Base-by-base conservation (phyloP, 2,888 invertebrate genomes). In the Tachina lurida region DNA sequence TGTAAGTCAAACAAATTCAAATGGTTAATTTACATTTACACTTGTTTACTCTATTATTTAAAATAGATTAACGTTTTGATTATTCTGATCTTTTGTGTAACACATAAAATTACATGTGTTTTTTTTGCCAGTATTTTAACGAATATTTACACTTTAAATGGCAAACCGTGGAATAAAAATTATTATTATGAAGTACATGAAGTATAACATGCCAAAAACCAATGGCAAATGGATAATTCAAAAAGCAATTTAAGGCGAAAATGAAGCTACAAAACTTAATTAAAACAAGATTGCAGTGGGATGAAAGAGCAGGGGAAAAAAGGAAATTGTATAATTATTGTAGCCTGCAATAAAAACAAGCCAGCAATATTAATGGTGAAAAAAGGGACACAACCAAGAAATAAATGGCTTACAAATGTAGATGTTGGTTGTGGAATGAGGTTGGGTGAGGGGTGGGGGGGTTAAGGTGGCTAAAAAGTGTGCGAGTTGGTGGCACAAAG, bases 101-200 rank as follows among this genome's bases (percentile, higher is more conserved):
- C 73, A 76, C 86, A 86, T 67, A 10, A 76, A 77, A 83, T 86
- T 83, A 80, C 79, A 82, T 58, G 47, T 86, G 79, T 71, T 77
- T 58, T 65, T 71, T 77, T 58, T 60, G 41, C 60, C 76, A 73
- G 52, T 63, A 75, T 73, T 82, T 79, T 67, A 45, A 77, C 39
- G 71, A 71, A 73, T 80, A 76, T 75, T 76, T 83, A 83, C 83
- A 82, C 82, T 71, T 85, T 71, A 75, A 82, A 71, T 70, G 58
- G 75, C 63, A 45, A 65, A 22, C 17, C 49, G 47, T 31, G 54
- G 65, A 78, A 79, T 52, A 62, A 13, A 56, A 85, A 84, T 75
- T 75, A 77, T 75, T 75, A 77, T 81, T 74, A 74, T 56, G 49
- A 54, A 71, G 52, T 31, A 60, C 60, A 70, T 49, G 22, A 43